Evolutionary conservation across 2,888 invertebrate species (phyloP), one percentile per base, ranked within the genome.

Genomic region (Eupithecia centaureata): DNA sequence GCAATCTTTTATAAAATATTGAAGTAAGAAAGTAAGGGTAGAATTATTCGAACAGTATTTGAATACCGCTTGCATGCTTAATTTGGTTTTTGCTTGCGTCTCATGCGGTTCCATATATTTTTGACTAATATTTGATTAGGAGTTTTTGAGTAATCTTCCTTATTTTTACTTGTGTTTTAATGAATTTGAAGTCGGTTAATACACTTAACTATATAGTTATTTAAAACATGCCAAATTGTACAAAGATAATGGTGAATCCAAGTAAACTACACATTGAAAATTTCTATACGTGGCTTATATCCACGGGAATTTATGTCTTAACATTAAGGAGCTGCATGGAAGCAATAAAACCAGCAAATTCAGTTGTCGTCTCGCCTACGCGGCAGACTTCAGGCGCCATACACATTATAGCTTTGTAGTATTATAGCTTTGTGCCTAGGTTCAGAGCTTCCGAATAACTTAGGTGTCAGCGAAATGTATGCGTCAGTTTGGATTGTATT

Each of bases 381-480:
- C 86, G 78, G 74, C 89, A 89, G 90, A 91, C 90, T 86, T 83
- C 76, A 86, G 91, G 89, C 90, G 90, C 90, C 90, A 79, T 79
- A 82, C 84, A 80, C 80, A 82, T 80, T 30, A 68, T 77, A 79
- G 71, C 76, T 52, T 60, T 65, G n/a, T n/a, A 65, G 56, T 66
- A 63, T 67, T 32, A n/a, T n/a, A n/a, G n/a, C n/a, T n/a, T 61
- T 56, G 69, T 68, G 35, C 60, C 62, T 74, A 70, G 69, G 59
- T 65, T 60, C 56, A 1, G 28, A n/a, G 30, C n/a, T 56, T 38
- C 3, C 10, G 54, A 15, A 56, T 56, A 56, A 30, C 27, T 56
- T 56, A 52, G 52, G 8, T 28, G 30, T 28, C 8, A 30, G 54
- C n/a, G 8, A 52, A 15, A 13, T 27, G 7, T 27, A 52, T 18